These are phyloP conservation scores for Candidula unifasciata DNA, from an alignment of 2,888 invertebrate genomes.

Conservation along the genomic window DNA sequence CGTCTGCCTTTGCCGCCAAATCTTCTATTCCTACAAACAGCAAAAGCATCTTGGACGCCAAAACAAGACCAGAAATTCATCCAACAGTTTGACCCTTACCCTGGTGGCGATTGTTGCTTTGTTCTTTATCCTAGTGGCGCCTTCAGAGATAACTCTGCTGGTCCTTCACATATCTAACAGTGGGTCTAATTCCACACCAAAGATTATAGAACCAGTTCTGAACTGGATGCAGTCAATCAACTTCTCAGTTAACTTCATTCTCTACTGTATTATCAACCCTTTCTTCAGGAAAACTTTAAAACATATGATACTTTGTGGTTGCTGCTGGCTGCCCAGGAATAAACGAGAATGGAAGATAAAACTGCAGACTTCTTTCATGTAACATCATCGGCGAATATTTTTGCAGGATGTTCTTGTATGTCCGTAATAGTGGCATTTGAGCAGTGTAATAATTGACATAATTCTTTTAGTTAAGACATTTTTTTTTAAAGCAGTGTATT, in stretches of 20 bases:
- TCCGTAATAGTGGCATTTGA: no score
- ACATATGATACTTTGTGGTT: slow-evolving; percentile 66
- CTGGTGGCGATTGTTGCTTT: slow-evolving; percentile 74
- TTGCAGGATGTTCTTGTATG: no score
- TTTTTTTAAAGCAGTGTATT: no score
- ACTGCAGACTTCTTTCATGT: slow-evolving; percentile 56
- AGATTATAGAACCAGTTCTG: slow-evolving; percentile 79
- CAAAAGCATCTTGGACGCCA: slow-evolving; percentile 62
- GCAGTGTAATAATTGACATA: no score
- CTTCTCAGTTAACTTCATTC: slow-evolving; percentile 88
- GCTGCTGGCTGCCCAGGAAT: slow-evolving; percentile 53
- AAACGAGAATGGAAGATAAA: slow-evolving; percentile 56
- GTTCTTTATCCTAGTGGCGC: slow-evolving; percentile 76
- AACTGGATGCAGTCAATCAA: slow-evolving; percentile 87
- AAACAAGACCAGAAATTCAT: slow-evolving; percentile 51
- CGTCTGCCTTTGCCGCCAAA: slow-evolving; percentile 70
- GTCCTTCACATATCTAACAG: slow-evolving; percentile 61
- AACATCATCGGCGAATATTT: no score
- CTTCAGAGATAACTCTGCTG: slow-evolving; percentile 72
- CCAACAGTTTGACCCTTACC: slow-evolving; percentile 72
- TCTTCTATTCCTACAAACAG: slow-evolving; percentile 70
- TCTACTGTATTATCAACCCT: slow-evolving; percentile 87
- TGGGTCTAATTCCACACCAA: slow-evolving; percentile 64
- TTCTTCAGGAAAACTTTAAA: slow-evolving; percentile 84
- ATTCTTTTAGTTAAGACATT: no score